Evolutionary conservation across 2,888 invertebrate species (phyloP).

Genomic region (Elaeidobius kamerunicus): DNA sequence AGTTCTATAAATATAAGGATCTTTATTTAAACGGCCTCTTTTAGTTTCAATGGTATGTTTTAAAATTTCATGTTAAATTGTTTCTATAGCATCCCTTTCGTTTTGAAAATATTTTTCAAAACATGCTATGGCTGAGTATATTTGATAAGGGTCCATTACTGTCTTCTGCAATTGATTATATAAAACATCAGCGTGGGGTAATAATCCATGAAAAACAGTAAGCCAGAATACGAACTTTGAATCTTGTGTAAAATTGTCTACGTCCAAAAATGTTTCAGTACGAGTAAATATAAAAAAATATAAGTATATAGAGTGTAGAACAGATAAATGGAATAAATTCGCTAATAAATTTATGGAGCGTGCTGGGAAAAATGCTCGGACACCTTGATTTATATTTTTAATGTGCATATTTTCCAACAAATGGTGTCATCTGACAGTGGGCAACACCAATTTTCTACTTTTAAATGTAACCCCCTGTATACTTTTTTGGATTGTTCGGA

Average conservation of each 20-base stretch:
- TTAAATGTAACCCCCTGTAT: too few species aligned
- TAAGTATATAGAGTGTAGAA: too few species aligned
- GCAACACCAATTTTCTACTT: too few species aligned
- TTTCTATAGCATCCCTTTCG: not conserved
- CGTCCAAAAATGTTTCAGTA: too few species aligned
- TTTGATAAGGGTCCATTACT: not conserved
- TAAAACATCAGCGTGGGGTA: not conserved
- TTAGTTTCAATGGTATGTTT: not conserved
- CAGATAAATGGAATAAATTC: too few species aligned
- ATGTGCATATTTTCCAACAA: too few species aligned
- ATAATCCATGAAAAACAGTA: constrained; percentile 5
- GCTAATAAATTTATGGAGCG: too few species aligned
- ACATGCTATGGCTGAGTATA: not conserved
- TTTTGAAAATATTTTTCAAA: not conserved
- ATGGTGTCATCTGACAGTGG: too few species aligned
- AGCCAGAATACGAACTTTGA: constrained; percentile 13
- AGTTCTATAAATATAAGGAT: not conserved
- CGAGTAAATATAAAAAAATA: too few species aligned
- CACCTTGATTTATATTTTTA: too few species aligned
- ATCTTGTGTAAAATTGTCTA: constrained; percentile 10
- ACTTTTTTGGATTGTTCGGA: too few species aligned
- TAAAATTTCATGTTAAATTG: not conserved
- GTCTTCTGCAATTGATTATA: not conserved
- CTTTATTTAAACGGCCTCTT: not conserved
- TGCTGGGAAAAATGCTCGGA: too few species aligned